phyloP scores from a whole-genome alignment of 1,140 invertebrate species.

The Popillia japonica region DNA sequence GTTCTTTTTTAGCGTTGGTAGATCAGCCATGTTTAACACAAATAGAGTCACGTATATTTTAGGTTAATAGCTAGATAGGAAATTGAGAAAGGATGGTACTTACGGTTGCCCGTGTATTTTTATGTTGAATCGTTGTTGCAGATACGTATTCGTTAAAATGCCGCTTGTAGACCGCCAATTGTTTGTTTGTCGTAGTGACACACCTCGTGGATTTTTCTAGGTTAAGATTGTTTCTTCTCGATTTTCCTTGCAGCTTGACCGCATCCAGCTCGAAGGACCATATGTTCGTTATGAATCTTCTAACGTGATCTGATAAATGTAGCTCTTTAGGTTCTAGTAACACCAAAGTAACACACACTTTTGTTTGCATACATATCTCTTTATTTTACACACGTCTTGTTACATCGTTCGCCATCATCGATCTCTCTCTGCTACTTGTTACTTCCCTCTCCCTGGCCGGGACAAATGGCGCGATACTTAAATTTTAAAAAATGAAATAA shows the following conservation, averaged over 20 bases:
- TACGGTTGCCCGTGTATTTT: neutral
- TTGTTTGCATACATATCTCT: no score
- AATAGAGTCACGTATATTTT: neutral
- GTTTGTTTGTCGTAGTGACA: neutral
- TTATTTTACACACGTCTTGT: no score
- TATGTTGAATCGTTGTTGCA: neutral
- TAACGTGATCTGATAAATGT: neutral
- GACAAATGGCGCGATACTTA: no score
- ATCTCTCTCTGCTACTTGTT: no score
- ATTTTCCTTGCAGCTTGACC: neutral
- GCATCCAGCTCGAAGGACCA: neutral
- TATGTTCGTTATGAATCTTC: neutral
- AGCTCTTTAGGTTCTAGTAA: no score
- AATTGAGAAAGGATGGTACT: neutral
- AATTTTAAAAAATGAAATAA: no score
- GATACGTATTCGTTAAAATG: neutral
- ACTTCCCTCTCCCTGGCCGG: no score
- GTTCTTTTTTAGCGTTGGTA: neutral
- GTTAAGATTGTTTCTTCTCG: neutral
- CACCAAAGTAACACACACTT: no score
- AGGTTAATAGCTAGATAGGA: neutral
- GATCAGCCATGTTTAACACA: constrained; percentile 1
- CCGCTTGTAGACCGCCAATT: neutral
- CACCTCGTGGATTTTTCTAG: neutral
- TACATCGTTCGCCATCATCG: no score